These are phyloP conservation scores for Ceratoteleas bidentatus DNA, from an alignment of 1,140 invertebrate genomes.

Conservation along the genomic window DNA sequence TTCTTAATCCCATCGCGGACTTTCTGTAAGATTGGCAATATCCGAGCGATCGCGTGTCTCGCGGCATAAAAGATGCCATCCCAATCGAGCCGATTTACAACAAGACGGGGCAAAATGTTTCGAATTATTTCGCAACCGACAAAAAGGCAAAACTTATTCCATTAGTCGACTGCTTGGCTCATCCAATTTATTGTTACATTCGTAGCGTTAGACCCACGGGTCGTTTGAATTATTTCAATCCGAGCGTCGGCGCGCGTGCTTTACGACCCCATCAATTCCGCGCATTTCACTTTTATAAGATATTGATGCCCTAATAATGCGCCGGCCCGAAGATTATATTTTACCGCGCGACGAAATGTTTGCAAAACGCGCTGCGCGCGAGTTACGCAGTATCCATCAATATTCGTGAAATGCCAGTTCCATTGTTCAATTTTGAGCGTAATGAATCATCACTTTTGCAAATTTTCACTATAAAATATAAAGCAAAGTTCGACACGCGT, in stretches of 20 bases:
- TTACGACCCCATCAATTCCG: constrained; percentile 18
- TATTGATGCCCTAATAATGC: constrained; percentile 28
- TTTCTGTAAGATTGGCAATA: too few relatives aligned
- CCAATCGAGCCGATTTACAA: too few relatives aligned
- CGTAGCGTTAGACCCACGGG: not conserved
- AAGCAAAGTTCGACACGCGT: constrained; percentile 30
- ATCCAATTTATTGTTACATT: too few relatives aligned
- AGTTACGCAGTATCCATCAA: constrained; percentile 42
- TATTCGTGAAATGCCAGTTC: constrained; percentile 28
- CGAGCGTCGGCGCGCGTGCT: not conserved
- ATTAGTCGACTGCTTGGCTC: too few relatives aligned
- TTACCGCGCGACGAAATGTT: constrained; percentile 33
- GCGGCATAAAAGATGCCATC: too few relatives aligned
- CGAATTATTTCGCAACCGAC: too few relatives aligned
- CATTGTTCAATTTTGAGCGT: constrained; percentile 38
- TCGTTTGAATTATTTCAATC: constrained; percentile 19
- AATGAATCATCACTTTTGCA: constrained; percentile 56
- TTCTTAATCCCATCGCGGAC: too few relatives aligned
- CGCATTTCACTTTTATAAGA: constrained; percentile 31
- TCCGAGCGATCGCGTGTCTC: too few relatives aligned
- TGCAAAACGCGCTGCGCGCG: constrained; percentile 10
- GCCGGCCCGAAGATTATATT: constrained; percentile 22
- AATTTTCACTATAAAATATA: constrained; percentile 29
- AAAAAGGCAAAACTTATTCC: too few relatives aligned
- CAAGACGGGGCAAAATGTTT: too few relatives aligned